These are phyloP conservation scores for Cassiopea andromeda DNA, from an alignment of 30 jellyfish, hydroid and myxozoan species.

Conservation along the genomic window DNA sequence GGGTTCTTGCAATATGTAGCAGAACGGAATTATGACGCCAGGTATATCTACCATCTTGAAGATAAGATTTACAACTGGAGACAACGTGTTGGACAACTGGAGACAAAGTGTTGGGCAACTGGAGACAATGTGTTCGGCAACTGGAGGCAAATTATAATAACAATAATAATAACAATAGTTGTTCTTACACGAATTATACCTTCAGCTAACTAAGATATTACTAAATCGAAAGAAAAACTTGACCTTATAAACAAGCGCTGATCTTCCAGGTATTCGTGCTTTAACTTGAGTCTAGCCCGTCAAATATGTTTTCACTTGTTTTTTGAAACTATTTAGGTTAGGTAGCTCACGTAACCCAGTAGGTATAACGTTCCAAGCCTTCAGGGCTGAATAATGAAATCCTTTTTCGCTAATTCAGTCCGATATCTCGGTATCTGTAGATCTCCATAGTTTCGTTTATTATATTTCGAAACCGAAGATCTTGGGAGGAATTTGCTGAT, in stretches of 20 bases:
- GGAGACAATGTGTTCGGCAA: no score
- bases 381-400: background rate
- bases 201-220: background rate
- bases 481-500: background rate
- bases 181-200: background rate
- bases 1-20: no score
- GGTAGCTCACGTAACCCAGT: background rate
- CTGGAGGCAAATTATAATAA: no score
- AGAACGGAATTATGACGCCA: no score
- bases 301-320: background rate
- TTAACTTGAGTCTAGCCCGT: conserved; percentile 13
- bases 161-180: background rate
- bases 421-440: conserved; percentile 1
- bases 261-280: background rate
- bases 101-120: no score
- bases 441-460: conserved; percentile 1
- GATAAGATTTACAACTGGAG: no score
- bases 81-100: no score
- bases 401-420: conserved; percentile 4
- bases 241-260: background rate
- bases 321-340: background rate
- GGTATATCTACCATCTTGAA: no score
- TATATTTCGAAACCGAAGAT: background rate
- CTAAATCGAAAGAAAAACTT: background rate
- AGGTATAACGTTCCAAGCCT: conserved; percentile 27